Conservation (phyloP, 2,888 invertebrate genomes). For the Holacanthella duospinosa region DNA sequence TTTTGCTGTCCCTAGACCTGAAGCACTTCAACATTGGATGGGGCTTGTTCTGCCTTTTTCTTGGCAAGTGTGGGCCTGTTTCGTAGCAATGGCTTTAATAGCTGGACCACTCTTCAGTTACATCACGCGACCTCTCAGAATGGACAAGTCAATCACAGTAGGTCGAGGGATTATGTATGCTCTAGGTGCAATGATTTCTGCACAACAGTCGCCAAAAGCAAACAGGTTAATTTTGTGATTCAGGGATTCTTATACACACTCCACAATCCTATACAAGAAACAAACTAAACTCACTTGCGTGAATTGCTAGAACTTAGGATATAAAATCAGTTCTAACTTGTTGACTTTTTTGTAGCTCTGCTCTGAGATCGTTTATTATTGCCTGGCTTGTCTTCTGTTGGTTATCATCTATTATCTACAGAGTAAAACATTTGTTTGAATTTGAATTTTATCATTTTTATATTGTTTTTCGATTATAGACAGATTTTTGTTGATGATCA, state of each 20-base stretch:
- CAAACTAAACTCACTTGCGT: too few relatives aligned
- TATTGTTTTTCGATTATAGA: not conserved
- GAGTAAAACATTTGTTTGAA: constrained; percentile 16
- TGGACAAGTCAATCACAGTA: constrained; percentile 27
- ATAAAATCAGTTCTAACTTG: too few relatives aligned
- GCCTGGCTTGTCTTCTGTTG: constrained; percentile 36
- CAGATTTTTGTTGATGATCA: too few relatives aligned
- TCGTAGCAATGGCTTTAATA: constrained; percentile 33
- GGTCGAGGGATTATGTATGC: constrained; percentile 34
- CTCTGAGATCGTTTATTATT: constrained; percentile 31
- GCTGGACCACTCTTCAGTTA: constrained; percentile 32
- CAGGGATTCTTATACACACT: not conserved
- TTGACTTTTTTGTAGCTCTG: constrained; percentile 18
- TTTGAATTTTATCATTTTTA: not conserved
- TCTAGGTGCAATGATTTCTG: constrained; percentile 28
- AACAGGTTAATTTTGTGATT: constrained; percentile 13
- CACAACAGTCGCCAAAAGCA: constrained; percentile 29
- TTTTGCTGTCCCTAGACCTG: constrained; percentile 36
- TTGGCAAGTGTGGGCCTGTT: constrained; percentile 37
- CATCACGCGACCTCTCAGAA: constrained; percentile 30
- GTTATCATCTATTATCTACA: constrained; percentile 31
- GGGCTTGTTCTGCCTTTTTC: constrained; percentile 35
- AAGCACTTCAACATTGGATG: constrained; percentile 34
- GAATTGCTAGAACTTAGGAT: too few relatives aligned
- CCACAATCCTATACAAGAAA: too few relatives aligned